Conservation (phyloP, 1,140 invertebrate species). For the Frieseomelitta varia region DNA sequence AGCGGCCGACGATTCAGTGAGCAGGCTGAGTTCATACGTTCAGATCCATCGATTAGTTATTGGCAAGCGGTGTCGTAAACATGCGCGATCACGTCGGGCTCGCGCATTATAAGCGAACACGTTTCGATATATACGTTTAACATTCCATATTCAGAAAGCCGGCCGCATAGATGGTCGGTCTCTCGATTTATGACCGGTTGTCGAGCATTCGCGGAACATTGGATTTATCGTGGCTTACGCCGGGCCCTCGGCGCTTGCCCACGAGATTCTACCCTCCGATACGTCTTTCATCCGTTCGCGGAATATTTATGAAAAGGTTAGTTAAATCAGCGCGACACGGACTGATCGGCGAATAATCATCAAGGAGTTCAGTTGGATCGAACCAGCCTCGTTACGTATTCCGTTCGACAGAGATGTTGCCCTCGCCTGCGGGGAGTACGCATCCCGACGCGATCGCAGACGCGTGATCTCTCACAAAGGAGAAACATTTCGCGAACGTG, state of each 20-base stretch:
- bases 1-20: background rate
- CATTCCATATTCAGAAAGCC: slow-evolving; percentile 63
- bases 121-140: slow-evolving; percentile 53
- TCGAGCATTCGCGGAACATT: slow-evolving; percentile 59
- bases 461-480: background rate
- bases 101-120: slow-evolving; percentile 43
- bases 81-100: slow-evolving; percentile 14
- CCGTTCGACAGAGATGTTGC: background rate
- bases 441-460: too few species aligned
- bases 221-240: slow-evolving; percentile 65
- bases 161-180: slow-evolving; percentile 66
- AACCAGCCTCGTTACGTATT: background rate
- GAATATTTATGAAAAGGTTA: slow-evolving; percentile 49
- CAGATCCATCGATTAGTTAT: slow-evolving; percentile 53
- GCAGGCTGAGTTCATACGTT: slow-evolving; percentile 24
- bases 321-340: background rate
- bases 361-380: too few species aligned
- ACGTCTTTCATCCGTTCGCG: slow-evolving; percentile 53
- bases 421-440: background rate
- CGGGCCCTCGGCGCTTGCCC: slow-evolving; percentile 35
- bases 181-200: slow-evolving; percentile 70
- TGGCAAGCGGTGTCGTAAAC: slow-evolving; percentile 50
- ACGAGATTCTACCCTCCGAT: background rate
- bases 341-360: background rate
- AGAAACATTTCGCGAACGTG: background rate